Conservation (phyloP, 2,888 invertebrate genomes). For the Diplolepis rosae region DNA sequence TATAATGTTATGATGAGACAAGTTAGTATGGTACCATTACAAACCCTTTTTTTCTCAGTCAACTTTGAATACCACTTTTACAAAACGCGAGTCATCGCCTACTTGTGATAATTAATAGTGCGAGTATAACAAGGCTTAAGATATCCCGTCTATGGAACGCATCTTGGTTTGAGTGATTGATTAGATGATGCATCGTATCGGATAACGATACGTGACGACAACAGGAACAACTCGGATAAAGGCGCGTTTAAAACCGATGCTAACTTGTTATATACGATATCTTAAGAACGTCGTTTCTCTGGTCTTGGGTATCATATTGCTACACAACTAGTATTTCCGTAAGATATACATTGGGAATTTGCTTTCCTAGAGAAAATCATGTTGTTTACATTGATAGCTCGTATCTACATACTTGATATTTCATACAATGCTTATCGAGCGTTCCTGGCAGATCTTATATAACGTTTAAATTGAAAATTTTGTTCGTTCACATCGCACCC, state of each 20-base stretch:
- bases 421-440: neutral
- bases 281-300: conserved; percentile 15
- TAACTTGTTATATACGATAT: conserved; percentile 27
- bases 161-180: conserved; percentile 56
- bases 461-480: conserved; percentile 62
- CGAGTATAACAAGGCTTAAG: conserved; percentile 53
- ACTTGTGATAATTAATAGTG: conserved; percentile 58
- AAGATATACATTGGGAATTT: conserved; percentile 18
- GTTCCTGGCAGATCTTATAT: neutral
- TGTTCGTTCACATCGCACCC: conserved; percentile 55
- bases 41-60: conserved; percentile 9
- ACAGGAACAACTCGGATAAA: conserved; percentile 39
- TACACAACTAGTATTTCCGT: conserved; percentile 17
- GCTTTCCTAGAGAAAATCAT: neutral
- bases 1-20: neutral
- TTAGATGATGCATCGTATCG: conserved; percentile 48
- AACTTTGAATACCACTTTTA: conserved; percentile 6
- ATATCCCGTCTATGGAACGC: conserved; percentile 50
- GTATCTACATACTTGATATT: conserved; percentile 5
- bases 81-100: conserved; percentile 53
- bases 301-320: conserved; percentile 34
- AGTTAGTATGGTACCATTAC: neutral
- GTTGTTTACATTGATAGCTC: neutral
- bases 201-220: conserved; percentile 53
- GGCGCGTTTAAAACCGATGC: conserved; percentile 26